Conservation (phyloP, 2,888 invertebrate genomes). For the Morinoia aosen region DNA sequence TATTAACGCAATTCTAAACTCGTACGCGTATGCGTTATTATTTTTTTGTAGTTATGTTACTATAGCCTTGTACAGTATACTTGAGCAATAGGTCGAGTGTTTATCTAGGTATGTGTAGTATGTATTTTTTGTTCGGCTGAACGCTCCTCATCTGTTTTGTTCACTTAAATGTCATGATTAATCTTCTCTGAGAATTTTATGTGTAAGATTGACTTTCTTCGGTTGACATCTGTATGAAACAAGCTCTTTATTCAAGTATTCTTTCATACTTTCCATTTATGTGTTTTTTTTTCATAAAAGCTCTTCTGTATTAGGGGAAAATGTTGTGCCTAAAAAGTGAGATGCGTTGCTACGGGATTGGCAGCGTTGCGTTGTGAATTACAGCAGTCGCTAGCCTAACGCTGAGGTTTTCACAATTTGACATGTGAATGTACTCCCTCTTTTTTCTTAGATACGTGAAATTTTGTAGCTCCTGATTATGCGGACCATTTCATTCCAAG, state of each 20-base stretch:
- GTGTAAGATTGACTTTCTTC: background rate
- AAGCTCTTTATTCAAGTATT: background rate
- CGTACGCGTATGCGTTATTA: background rate
- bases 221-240: background rate
- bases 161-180: background rate
- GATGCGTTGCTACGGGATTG: too few species aligned
- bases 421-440: too few species aligned
- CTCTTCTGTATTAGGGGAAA: background rate
- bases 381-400: too few species aligned
- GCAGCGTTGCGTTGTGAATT: too few species aligned
- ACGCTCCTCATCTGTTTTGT: background rate
- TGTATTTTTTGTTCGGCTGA: background rate
- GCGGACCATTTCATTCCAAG: too few species aligned
- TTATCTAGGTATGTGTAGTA: background rate
- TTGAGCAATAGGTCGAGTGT: background rate
- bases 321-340: too few species aligned
- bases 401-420: too few species aligned
- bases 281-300: background rate
- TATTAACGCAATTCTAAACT: background rate
- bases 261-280: background rate
- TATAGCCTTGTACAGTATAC: background rate
- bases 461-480: too few species aligned
- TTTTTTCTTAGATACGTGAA: too few species aligned
- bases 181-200: background rate
- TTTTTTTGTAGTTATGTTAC: background rate